Conservation (phyloP, 23 tunicate species). For the Halocynthia roretzi region DNA sequence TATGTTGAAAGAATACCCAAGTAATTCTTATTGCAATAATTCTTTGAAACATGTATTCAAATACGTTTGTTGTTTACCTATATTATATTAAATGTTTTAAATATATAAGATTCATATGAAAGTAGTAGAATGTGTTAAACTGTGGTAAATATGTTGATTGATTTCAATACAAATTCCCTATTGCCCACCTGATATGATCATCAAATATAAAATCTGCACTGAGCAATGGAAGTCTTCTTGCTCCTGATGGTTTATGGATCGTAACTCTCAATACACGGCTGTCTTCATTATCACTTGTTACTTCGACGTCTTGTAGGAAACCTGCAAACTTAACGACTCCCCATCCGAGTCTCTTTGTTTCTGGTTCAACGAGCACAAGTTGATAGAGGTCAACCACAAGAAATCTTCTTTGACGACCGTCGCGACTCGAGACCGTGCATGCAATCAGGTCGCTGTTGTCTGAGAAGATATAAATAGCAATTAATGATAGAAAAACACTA, state of each 20-base stretch:
- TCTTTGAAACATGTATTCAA: no score
- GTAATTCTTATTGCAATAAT: no score
- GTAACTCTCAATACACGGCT: conserved; percentile 76
- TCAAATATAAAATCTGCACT: conserved; percentile 79
- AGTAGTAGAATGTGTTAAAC: no score
- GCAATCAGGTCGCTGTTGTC: conserved; percentile 97
- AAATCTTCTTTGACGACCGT: conserved; percentile 66
- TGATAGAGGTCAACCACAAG: conserved; percentile 95
- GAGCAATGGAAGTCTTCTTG: conserved; percentile 63
- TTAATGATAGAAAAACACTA: no score
- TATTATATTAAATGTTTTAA: no score
- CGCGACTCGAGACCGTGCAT: conserved; percentile 72
- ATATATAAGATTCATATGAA: no score
- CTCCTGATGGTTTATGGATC: conserved; percentile 76
- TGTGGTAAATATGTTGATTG: no score
- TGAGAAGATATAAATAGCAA: conserved; percentile 3
- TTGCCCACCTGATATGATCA: conserved; percentile 78
- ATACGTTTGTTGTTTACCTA: no score
- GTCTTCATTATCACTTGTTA: conserved; percentile 76
- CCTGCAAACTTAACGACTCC: conserved; percentile 96
- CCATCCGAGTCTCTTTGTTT: conserved; percentile 90
- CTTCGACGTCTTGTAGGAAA: conserved; percentile 91
- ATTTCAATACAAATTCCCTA: no score
- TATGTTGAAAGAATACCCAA: background rate
- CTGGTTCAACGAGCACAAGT: conserved; percentile 95